Conservation (phyloP, 2,888 invertebrate genomes). For the Patella ulyssiponensis region DNA sequence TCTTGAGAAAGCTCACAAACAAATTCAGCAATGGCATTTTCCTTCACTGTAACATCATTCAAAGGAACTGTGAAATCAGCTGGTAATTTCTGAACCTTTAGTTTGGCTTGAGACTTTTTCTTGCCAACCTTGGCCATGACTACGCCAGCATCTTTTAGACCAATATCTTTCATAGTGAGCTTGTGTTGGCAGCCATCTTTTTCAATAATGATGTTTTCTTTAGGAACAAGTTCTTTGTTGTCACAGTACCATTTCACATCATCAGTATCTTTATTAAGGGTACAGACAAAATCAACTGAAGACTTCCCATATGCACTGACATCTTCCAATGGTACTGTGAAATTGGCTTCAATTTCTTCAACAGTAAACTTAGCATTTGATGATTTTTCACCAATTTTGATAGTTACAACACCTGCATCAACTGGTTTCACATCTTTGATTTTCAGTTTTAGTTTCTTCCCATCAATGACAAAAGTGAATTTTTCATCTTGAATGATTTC, state of each 20-base stretch:
- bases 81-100: constrained; percentile 52
- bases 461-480: constrained; percentile 76
- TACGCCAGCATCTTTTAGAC: constrained; percentile 48
- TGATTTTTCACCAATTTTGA: constrained; percentile 42
- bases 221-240: constrained; percentile 67
- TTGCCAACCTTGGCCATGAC: constrained; percentile 50
- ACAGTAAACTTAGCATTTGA: constrained; percentile 38
- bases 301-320: constrained; percentile 73
- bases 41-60: constrained; percentile 58
- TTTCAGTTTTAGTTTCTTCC: constrained; percentile 43
- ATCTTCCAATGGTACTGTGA: constrained; percentile 85
- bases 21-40: constrained; percentile 76
- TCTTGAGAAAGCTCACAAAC: constrained; percentile 94
- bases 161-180: constrained; percentile 48
- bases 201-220: constrained; percentile 46
- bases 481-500: constrained; percentile 86
- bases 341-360: constrained; percentile 87
- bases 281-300: constrained; percentile 82
- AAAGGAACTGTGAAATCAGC: constrained; percentile 59
- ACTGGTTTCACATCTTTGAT: constrained; percentile 39
- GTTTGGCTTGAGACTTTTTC: constrained; percentile 47
- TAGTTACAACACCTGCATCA: constrained; percentile 48
- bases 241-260: constrained; percentile 84
- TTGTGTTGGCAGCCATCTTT: constrained; percentile 49
- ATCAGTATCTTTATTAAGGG: constrained; percentile 84